phyloP scores from a whole-genome alignment of 2,113 vertebrate species.

The Pheucticus melanocephalus region DNA sequence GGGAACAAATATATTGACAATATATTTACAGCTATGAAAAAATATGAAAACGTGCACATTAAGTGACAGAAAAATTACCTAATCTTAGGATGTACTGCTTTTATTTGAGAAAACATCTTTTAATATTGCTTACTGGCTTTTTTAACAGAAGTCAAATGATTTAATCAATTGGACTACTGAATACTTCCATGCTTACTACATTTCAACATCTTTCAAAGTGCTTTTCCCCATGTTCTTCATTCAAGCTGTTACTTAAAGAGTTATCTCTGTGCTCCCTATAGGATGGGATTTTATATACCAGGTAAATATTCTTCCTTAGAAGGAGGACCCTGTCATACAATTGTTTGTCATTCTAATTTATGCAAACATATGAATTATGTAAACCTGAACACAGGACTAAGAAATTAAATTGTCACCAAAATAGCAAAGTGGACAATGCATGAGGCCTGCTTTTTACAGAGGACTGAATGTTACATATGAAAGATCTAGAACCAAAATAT shows the following conservation, averaged over 20 bases:
- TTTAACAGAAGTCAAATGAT: not conserved
- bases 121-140: not conserved
- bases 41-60: fast-evolving
- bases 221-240: not conserved
- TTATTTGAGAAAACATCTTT: not conserved
- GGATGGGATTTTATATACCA: fast-evolving
- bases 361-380: not conserved
- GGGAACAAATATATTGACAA: not conserved
- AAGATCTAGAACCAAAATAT: not conserved
- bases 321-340: not conserved
- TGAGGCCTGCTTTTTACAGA: not conserved
- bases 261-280: not conserved
- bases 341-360: not conserved
- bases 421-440: not conserved
- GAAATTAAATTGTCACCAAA: not conserved
- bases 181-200: not conserved
- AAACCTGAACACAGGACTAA: not conserved
- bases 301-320: not conserved
- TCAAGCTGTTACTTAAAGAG: not conserved
- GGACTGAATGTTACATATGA: not conserved
- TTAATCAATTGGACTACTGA: not conserved
- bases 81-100: not conserved
- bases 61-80: not conserved
- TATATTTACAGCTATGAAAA: not conserved
- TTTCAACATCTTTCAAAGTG: not conserved